A percentile compares a stretch with the other conserved stretches of the same genome.
phyloP scores from a whole-genome alignment of 2,888 invertebrate genomes.

The Microctonus aethiopoides region DNA sequence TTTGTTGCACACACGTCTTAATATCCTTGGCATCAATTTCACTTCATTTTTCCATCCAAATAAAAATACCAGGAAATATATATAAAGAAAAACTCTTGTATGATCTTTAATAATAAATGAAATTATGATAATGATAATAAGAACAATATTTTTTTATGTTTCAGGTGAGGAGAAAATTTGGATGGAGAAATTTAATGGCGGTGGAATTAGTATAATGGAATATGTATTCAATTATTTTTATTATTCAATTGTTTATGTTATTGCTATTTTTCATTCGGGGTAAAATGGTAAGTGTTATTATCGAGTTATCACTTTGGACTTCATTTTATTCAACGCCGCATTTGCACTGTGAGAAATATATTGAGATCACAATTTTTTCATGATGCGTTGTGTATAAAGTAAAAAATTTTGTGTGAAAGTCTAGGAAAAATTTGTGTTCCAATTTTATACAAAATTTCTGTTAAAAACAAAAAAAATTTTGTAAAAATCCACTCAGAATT shows the following conservation, averaged over 20 bases:
- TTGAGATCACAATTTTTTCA: too few relatives aligned
- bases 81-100: neutral
- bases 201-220: neutral
- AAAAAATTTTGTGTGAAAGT: too few relatives aligned
- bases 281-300: neutral
- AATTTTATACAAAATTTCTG: too few relatives aligned
- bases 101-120: neutral
- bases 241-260: too few relatives aligned
- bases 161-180: constrained; percentile 29
- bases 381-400: too few relatives aligned
- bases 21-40: constrained; percentile 1
- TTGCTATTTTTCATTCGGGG: neutral
- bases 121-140: constrained; percentile 1
- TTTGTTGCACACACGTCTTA: neutral
- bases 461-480: too few relatives aligned
- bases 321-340: neutral
- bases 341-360: neutral
- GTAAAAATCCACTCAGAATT: too few relatives aligned
- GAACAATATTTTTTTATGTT: constrained; percentile 14
- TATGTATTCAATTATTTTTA: neutral
- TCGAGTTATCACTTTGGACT: neutral
- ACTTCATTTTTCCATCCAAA: neutral
- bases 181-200: neutral
- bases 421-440: too few relatives aligned
- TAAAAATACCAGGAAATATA: neutral